Percentiles rank a stretch among this genome's conserved stretches.
Conservation (phyloP, 1,140 invertebrate species). For the Bombus pascuorum region DNA sequence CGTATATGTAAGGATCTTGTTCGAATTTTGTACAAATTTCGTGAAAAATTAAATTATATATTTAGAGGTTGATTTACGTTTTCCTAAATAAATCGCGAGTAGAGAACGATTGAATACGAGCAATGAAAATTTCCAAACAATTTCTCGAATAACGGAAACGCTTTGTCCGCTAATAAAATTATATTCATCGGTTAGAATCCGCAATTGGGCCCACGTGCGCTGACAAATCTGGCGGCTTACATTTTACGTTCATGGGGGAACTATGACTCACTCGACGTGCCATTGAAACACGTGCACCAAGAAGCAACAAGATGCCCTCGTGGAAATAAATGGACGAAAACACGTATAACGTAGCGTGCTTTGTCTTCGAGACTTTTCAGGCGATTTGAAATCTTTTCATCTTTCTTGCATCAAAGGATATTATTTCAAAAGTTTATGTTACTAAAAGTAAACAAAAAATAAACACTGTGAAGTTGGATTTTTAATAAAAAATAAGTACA, state of each 20-base stretch:
- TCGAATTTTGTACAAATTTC: too few species aligned
- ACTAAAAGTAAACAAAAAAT: too few species aligned
- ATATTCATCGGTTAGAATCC: background rate
- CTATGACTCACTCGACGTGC: slow-evolving; percentile 39
- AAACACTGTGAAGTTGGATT: too few species aligned
- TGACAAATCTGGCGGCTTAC: slow-evolving; percentile 26
- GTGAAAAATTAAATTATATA: too few species aligned
- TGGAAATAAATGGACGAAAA: slow-evolving; percentile 21
- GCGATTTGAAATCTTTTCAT: background rate
- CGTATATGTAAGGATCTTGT: too few species aligned
- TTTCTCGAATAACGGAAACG: background rate
- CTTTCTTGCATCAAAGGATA: too few species aligned
- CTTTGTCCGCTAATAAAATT: background rate
- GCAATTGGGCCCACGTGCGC: background rate
- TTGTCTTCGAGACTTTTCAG: background rate
- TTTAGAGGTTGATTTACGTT: too few species aligned
- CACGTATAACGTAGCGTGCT: background rate
- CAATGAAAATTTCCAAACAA: background rate
- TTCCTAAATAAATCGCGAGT: too few species aligned
- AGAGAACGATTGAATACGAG: too few species aligned
- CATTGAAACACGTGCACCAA: slow-evolving; percentile 31
- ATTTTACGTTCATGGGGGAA: slow-evolving; percentile 23
- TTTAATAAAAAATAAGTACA: too few species aligned
- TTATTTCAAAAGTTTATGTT: too few species aligned
- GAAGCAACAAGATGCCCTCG: slow-evolving; percentile 25